Conservation (phyloP, 1,140 invertebrate species). For the Euborellia annulipes region DNA sequence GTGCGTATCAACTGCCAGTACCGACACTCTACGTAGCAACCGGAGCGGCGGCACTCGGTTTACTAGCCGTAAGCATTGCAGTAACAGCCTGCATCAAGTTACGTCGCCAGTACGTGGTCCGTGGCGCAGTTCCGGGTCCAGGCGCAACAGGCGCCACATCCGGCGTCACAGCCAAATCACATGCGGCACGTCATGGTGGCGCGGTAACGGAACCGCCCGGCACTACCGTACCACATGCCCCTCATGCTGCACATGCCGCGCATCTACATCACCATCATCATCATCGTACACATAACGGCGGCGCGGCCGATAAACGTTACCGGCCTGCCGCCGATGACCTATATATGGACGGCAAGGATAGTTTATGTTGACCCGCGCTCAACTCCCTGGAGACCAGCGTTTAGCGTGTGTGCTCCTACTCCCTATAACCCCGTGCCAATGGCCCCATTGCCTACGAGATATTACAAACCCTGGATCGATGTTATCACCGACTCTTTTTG, state of each 20-base stretch:
- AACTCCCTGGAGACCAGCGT: constrained; percentile 44
- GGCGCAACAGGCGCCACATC: background rate
- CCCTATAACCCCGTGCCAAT: no score
- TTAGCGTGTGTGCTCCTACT: constrained; percentile 20
- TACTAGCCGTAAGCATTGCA: constrained; percentile 35
- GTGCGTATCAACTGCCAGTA: constrained; percentile 48
- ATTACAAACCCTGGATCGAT: no score
- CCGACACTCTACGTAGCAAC: constrained; percentile 46
- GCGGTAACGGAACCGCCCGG: constrained; percentile 23
- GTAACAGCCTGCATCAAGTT: constrained; percentile 46
- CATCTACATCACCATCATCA: constrained; percentile 30
- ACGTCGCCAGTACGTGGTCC: constrained; percentile 28
- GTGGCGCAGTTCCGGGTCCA: background rate
- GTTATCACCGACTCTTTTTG: no score
- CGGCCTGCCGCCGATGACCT: constrained; percentile 26
- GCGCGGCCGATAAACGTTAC: constrained; percentile 14
- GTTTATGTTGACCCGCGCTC: constrained; percentile 54
- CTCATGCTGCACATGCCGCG: constrained; percentile 19
- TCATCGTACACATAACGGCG: constrained; percentile 28
- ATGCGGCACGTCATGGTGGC: background rate
- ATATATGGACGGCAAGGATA: constrained; percentile 49
- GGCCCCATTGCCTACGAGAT: no score
- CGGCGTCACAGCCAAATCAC: background rate
- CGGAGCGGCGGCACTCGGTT: constrained; percentile 35
- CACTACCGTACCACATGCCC: constrained; percentile 30